A percentile compares a stretch with the other conserved stretches of the same genome.
Conservation (phyloP, 2,113 vertebrate genomes). For the Callipepla californica region DNA sequence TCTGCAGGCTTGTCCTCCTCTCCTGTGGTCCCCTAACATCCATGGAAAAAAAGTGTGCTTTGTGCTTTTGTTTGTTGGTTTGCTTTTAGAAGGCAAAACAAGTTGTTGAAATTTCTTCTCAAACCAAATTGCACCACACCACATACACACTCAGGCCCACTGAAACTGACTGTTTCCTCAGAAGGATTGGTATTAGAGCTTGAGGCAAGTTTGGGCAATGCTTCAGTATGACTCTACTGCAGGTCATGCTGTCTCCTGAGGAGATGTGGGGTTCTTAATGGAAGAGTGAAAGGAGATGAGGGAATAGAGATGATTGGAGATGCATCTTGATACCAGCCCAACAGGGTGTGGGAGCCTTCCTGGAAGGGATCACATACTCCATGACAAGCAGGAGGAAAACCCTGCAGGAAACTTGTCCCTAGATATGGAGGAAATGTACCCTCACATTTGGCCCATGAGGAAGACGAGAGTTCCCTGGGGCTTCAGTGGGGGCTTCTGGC, state of each 20-base stretch:
- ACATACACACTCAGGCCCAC: not conserved
- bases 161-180: not conserved
- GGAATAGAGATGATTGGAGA: not conserved
- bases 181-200: not conserved
- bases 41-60: not conserved
- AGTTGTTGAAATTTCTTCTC: not conserved
- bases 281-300: not conserved
- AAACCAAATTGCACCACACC: not conserved
- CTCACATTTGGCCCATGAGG: not conserved
- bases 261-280: not conserved
- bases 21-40: not conserved
- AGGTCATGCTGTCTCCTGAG: not conserved
- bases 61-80: too few relatives aligned
- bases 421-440: not conserved
- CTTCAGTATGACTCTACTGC: rapidly evolving
- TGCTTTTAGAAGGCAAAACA: not conserved
- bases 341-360: not conserved
- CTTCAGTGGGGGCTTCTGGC: not conserved
- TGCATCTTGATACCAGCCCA: not conserved
- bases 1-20: not conserved
- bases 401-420: not conserved
- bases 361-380: not conserved
- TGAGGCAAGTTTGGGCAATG: not conserved
- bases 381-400: rapidly evolving
- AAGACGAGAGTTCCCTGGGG: not conserved